Base-by-base conservation (phyloP, 2,113 vertebrate genomes). In the Phylloscopus whistleri region DNA sequence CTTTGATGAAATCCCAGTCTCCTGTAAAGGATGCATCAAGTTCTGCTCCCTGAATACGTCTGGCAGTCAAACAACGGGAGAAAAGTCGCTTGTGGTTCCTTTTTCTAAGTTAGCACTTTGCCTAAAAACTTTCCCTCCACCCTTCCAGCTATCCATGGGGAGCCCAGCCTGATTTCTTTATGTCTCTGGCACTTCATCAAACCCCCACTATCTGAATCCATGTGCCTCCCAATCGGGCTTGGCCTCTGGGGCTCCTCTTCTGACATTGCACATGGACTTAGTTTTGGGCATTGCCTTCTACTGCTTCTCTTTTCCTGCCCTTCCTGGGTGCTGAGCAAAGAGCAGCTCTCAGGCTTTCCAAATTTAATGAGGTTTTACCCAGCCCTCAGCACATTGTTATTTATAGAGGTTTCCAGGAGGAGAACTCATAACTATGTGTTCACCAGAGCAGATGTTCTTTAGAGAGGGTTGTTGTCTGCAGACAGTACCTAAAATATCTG, bases 1-100 rank as follows among this genome's bases (percentile, higher is more conserved):
- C 79, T 95, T 78, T 92, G 92, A 94, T 89, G 79, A 83, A 95
- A 92, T 89, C 79, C 85, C 28, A 16, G 64, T 94, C 76, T 83
- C 3, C 0, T 76, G 49, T 67, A 81, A 95, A 93, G 84, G 82
- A 90, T 77, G 93, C 64, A 35, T 79, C 63, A 90, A 95, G 72
- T 74, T 91, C 83, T 93, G 69, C 84, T 95, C 64, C 87, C 79
- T 85, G 59, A 70, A 77, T 90, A 12, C 37, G 60, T 77, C 80
- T 87, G 91, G 56, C 2, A 13, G 41, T 59, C 63, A 60, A 80
- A 88, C 68, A 67, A 86, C 1, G 0, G 51, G 68, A 83, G 22
- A 37, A 37, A 88, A 70, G 24, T 89, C 69, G 62, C 53, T 95
- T 64, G 66, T 77, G 70, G 41, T 89, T 95, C 66, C 51, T 94